Evolutionary conservation across 2,888 invertebrate genomes (phyloP).

Genomic region (Cheilosia soror): DNA sequence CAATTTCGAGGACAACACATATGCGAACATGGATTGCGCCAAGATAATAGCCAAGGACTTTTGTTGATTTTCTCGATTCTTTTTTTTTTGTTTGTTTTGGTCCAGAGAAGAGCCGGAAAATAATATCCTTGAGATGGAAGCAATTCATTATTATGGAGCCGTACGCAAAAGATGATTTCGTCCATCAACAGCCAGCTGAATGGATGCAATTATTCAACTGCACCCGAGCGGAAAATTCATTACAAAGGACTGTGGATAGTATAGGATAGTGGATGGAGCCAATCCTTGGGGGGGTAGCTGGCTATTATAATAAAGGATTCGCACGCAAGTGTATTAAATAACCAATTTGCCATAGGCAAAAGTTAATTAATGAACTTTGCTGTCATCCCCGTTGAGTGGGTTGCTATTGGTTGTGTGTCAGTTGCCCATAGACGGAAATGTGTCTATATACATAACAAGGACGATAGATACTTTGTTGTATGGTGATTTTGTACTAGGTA

Average conservation of each 20-base stretch:
- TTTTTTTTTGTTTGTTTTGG: slow-evolving; percentile 1
- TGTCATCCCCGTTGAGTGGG: not conserved
- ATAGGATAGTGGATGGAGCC: not conserved
- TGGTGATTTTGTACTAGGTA: too few relatives aligned
- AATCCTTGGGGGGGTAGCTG: not conserved
- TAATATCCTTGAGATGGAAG: slow-evolving; percentile 62
- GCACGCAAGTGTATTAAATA: slow-evolving; percentile 29
- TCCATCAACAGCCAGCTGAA: slow-evolving; percentile 26
- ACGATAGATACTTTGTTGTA: not conserved
- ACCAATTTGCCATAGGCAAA: slow-evolving; percentile 12
- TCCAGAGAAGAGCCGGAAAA: slow-evolving; percentile 1
- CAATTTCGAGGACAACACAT: slow-evolving; percentile 58
- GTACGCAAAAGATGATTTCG: slow-evolving; percentile 53
- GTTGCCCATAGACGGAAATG: not conserved
- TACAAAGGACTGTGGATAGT: slow-evolving; percentile 18
- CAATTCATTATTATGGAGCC: slow-evolving; percentile 52
- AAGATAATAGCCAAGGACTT: slow-evolving; percentile 62
- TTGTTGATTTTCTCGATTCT: not conserved
- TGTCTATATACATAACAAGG: not conserved
- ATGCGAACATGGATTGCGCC: slow-evolving; percentile 52
- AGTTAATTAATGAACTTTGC: slow-evolving; percentile 27
- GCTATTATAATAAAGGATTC: slow-evolving; percentile 7
- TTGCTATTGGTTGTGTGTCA: not conserved
- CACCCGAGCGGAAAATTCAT: slow-evolving; percentile 55
- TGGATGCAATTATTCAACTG: slow-evolving; percentile 63